Evolutionary conservation across 2,888 invertebrate species (phyloP).

Genomic region (Geotrupes spiniger): DNA sequence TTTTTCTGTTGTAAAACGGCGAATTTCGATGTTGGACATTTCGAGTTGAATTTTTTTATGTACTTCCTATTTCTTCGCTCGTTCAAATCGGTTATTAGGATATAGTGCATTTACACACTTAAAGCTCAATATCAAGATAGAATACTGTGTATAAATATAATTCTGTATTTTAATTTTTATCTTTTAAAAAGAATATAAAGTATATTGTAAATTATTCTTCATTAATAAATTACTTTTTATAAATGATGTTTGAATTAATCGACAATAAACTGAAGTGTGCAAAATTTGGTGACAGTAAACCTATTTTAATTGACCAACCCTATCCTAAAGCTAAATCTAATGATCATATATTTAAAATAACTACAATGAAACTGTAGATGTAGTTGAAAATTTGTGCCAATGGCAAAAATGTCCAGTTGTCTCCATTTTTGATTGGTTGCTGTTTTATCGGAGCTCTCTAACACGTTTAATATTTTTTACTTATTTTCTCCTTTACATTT

Average conservation of each 20-base stretch:
- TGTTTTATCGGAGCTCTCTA: too few species aligned
- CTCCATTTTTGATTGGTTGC: too few species aligned
- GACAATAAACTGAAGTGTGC: too few species aligned
- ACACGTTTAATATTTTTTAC: too few species aligned
- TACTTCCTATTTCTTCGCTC: neutral
- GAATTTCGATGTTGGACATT: neutral
- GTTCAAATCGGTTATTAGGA: constrained; percentile 1
- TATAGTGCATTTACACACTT: constrained; percentile 15
- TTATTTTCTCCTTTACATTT: too few species aligned
- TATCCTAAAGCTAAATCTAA: too few species aligned
- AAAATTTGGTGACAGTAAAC: too few species aligned
- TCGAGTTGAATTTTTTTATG: constrained; percentile 1
- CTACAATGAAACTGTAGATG: too few species aligned
- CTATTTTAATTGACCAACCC: too few species aligned
- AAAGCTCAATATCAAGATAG: constrained; percentile 19
- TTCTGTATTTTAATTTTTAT: constrained; percentile 15
- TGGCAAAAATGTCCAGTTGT: too few species aligned
- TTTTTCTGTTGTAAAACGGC: neutral
- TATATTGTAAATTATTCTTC: constrained; percentile 23
- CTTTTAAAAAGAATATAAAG: constrained; percentile 14
- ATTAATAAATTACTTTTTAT: constrained; percentile 21
- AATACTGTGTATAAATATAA: constrained; percentile 14
- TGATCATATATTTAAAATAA: too few species aligned
- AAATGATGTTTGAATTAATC: neutral
- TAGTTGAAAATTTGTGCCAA: too few species aligned